These are phyloP conservation scores for Corythornis vintsioides DNA, from an alignment of 2,113 vertebrate species.

Conservation along the genomic window DNA sequence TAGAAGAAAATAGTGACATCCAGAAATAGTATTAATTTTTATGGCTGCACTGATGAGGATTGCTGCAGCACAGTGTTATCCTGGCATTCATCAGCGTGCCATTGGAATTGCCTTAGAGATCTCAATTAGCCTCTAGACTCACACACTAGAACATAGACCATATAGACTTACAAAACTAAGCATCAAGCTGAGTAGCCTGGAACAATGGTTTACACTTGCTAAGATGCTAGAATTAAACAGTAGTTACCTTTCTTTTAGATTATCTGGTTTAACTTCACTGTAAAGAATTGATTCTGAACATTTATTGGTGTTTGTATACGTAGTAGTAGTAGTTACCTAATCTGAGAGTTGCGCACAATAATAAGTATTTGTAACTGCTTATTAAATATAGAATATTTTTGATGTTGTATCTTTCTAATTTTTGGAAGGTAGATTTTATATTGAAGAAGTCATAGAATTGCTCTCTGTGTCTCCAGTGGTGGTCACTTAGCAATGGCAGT, in stretches of 20 bases:
- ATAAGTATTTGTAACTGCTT: neutral
- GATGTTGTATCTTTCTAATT: neutral
- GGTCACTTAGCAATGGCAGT: neutral
- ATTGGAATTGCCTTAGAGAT: neutral
- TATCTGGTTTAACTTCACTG: neutral
- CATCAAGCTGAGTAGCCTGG: neutral
- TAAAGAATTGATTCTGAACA: neutral
- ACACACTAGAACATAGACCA: neutral
- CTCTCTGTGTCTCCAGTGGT: neutral
- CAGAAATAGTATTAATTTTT: slow-evolving; percentile 32
- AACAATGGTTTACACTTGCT: neutral
- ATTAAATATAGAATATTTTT: neutral
- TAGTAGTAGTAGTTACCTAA: neutral
- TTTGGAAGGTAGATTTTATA: neutral
- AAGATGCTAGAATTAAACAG: neutral
- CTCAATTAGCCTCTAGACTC: neutral
- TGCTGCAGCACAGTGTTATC: neutral
- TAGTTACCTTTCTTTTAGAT: neutral
- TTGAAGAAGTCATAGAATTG: neutral
- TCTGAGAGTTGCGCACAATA: neutral
- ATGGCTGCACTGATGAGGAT: neutral
- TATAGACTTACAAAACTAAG: neutral
- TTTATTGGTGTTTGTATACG: neutral
- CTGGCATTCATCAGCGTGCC: neutral
- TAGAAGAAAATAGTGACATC: neutral